A percentile compares a stretch with the other conserved stretches of the same genome.
These are phyloP conservation scores for Stigmatopora nigra DNA, from an alignment of 2,113 vertebrate genomes.

Conservation along the genomic window DNA sequence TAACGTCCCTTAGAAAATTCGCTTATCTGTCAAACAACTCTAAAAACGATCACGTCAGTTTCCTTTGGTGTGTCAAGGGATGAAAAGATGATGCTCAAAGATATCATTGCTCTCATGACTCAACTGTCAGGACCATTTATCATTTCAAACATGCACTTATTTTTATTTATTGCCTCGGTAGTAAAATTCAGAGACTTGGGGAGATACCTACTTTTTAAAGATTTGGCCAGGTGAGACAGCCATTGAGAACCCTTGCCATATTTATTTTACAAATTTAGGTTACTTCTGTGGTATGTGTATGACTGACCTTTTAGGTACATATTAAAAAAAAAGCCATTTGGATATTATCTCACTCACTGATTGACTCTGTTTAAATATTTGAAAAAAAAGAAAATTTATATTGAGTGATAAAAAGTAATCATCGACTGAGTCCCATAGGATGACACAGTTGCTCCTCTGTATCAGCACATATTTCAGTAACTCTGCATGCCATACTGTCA, in stretches of 20 bases:
- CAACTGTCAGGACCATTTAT: neutral
- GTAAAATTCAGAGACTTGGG: neutral
- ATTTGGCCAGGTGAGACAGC: neutral
- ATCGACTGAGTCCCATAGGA: neutral
- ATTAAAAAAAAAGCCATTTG: neutral
- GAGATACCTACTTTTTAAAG: neutral
- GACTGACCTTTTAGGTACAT: neutral
- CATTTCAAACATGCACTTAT: neutral
- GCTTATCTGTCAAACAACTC: constrained; percentile 1
- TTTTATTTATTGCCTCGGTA: constrained; percentile 1
- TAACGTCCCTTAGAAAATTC: neutral
- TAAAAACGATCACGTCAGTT: neutral
- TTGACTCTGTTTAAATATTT: neutral
- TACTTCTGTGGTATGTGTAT: neutral
- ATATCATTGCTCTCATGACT: constrained; percentile 7
- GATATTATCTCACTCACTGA: neutral
- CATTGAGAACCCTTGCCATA: neutral
- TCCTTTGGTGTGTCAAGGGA: constrained; percentile 8
- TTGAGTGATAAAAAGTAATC: neutral
- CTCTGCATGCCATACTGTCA: constrained; percentile 6
- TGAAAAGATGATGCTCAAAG: neutral
- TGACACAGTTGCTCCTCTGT: constrained; percentile 5
- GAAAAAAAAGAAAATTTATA: neutral
- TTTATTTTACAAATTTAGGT: neutral
- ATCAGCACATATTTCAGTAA: constrained; percentile 8